These are phyloP conservation scores for Stylophora pistillata DNA, from an alignment of 64 coral and sea anemone genomes.

Conservation along the genomic window DNA sequence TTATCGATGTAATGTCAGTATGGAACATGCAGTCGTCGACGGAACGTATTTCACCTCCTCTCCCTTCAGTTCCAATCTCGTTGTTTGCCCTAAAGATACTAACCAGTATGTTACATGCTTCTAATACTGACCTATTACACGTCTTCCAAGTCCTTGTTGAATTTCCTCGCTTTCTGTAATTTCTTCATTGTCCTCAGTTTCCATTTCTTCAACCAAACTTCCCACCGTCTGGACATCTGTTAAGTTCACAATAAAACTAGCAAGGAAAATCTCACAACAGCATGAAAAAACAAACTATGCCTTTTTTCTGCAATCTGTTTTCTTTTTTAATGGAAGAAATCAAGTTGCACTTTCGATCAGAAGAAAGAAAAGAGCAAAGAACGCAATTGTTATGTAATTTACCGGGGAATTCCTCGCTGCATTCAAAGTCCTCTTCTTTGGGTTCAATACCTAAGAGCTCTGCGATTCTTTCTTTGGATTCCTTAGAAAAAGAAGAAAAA, in stretches of 20 bases:
- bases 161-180: neutral
- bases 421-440: constrained; percentile 36
- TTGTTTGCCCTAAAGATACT: too few relatives aligned
- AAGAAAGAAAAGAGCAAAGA: too few relatives aligned
- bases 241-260: neutral
- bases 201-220: constrained; percentile 31
- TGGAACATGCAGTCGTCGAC: too few relatives aligned
- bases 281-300: too few relatives aligned
- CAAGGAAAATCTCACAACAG: too few relatives aligned
- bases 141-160: constrained; percentile 18
- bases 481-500: too few relatives aligned
- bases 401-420: constrained; percentile 43
- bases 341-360: too few relatives aligned
- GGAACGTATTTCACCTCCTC: too few relatives aligned
- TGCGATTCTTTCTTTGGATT: constrained; percentile 50
- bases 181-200: neutral
- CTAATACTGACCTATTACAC: constrained; percentile 1
- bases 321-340: too few relatives aligned
- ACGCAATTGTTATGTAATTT: neutral
- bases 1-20: too few relatives aligned
- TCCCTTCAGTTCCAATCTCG: too few relatives aligned
- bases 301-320: too few relatives aligned
- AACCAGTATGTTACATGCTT: neutral
- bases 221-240: constrained; percentile 19
- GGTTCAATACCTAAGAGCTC: constrained; percentile 40